Evolutionary conservation across 2,888 invertebrate genomes (phyloP), one percentile per base, ranked within the genome.

Genomic region (Eueremaeus valkanovi): DNA sequence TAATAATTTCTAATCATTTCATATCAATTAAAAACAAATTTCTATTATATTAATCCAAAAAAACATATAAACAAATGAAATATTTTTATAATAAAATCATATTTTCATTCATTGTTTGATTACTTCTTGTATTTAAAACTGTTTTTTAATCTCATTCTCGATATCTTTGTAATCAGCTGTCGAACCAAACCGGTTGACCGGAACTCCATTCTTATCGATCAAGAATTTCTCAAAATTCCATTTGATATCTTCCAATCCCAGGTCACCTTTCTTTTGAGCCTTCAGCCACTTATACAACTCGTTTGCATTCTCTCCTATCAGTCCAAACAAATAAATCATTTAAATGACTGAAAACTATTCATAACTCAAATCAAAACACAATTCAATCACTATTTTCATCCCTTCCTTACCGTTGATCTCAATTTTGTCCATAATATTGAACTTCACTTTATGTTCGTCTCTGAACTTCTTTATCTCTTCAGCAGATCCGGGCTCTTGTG

Each of bases 201-300:
- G 89, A 40, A 87, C 84, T 0, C 92, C 92, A 72, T 90, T 84
- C 81, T 87, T 88, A 82, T 92, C 88, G 29, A 93, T 85, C 45
- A 94, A 86, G 83, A 93, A 94, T 83, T 94, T 93, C 0, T 92
- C 89, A 82, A 92, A 93, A 84, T 93, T 94, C 93, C 93, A 93
- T 82, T 92, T 92, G 79, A 93, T 91, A 78, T 88, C 88, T 82
- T 90, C 74, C 3, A n/a, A n/a, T 6, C 58, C 58, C 0, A 77
- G 78, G 76, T 84, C 83, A 18, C 87, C 87, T 33, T 88, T 88
- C 81, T 86, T 84, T 79, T 86, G 86, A 74, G 84, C 81, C 82
- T 90, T 90, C 78, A 90, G 83, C 80, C 86, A 91, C 72, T 86
- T 85, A 85, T 86, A 91, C 27, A 92, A 82, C 0, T 90, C 90